Evolutionary conservation across 2,888 invertebrate genomes (phyloP).

Genomic region (Orchesellides sinensis): DNA sequence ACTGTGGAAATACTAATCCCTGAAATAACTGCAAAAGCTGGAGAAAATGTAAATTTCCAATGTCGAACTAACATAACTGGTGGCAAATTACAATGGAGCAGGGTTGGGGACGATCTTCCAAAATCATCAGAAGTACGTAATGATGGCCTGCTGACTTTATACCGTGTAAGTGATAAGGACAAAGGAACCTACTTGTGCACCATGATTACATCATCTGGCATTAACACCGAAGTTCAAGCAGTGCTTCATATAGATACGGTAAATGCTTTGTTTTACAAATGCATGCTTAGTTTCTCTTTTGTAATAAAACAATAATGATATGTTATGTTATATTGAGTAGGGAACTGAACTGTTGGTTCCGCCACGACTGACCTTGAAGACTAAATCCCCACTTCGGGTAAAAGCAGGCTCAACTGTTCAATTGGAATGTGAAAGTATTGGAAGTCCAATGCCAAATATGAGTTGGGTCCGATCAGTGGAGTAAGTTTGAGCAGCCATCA

Average conservation of each 20-base stretch:
- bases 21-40: slow-evolving; percentile 33
- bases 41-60: slow-evolving; percentile 64
- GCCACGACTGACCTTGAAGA: slow-evolving; percentile 47
- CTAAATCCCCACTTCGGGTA: slow-evolving; percentile 60
- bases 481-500: slow-evolving; percentile 45
- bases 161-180: slow-evolving; percentile 57
- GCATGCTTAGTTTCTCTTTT: background rate
- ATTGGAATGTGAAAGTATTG: slow-evolving; percentile 60
- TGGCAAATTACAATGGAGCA: slow-evolving; percentile 49
- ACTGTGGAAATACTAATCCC: slow-evolving; percentile 27
- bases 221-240: slow-evolving; percentile 16
- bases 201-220: slow-evolving; percentile 37
- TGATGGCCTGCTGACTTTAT: slow-evolving; percentile 64
- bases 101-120: slow-evolving; percentile 52
- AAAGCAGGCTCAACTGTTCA: slow-evolving; percentile 58
- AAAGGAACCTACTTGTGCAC: slow-evolving; percentile 67
- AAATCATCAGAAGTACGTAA: slow-evolving; percentile 53
- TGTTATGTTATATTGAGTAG: background rate
- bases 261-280: background rate
- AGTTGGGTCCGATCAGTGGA: slow-evolving; percentile 63
- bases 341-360: slow-evolving; percentile 18
- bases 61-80: slow-evolving; percentile 45
- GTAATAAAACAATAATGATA: background rate
- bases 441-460: slow-evolving; percentile 66
- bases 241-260: slow-evolving; percentile 32